These are phyloP conservation scores for Drosophila lacertosa DNA, from an alignment of 1,140 invertebrate genomes.

Conservation along the genomic window DNA sequence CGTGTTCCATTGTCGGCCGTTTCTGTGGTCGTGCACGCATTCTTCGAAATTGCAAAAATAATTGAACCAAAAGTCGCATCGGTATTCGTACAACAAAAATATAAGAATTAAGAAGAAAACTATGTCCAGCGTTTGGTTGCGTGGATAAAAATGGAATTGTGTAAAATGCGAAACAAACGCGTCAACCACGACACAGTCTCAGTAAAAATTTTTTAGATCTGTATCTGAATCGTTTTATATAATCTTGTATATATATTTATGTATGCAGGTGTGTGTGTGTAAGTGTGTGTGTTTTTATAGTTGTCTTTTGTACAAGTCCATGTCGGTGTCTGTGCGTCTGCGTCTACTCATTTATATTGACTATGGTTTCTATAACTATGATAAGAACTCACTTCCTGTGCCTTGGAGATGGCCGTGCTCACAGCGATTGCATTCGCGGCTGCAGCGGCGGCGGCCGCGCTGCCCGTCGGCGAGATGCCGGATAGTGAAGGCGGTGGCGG, in stretches of 20 bases:
- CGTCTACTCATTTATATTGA: conserved; percentile 79
- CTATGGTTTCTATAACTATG: conserved; percentile 84
- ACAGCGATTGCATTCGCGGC: conserved; percentile 70
- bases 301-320: conserved; percentile 46
- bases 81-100: conserved; percentile 22
- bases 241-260: conserved; percentile 24
- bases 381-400: conserved; percentile 84
- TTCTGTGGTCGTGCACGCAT: conserved; percentile 50
- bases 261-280: conserved; percentile 31
- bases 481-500: conserved; percentile 64
- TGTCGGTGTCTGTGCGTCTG: conserved; percentile 37
- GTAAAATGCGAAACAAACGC: conserved; percentile 57
- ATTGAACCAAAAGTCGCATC: conserved; percentile 34
- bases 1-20: conserved; percentile 42
- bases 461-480: conserved; percentile 72
- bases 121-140: conserved; percentile 37
- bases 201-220: conserved; percentile 26
- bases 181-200: conserved; percentile 47
- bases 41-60: conserved; percentile 64
- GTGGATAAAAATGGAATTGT: conserved; percentile 66
- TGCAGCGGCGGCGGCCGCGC: conserved; percentile 54
- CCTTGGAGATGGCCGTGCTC: conserved; percentile 82
- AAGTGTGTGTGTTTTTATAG: conserved; percentile 19
- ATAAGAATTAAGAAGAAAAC: conserved; percentile 18
- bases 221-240: conserved; percentile 7